Conservation (phyloP, 2,797 vertebrate genomes). For the Sternarchorhynchus goeldii region DNA sequence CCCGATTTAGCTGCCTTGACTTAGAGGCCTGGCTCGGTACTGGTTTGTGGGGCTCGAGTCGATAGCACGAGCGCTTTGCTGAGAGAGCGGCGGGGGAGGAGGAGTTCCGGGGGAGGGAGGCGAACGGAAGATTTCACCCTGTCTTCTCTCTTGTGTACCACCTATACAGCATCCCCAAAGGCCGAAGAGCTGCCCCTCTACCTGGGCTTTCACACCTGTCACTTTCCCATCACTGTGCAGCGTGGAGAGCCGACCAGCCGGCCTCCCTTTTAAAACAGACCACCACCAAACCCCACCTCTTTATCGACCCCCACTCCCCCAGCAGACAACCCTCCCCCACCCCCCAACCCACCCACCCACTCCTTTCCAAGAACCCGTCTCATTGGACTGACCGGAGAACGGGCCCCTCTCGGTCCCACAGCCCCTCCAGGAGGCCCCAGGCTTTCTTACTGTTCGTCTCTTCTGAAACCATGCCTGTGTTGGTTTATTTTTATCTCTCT, state of each 20-base stretch:
- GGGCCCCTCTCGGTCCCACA: slow-evolving; percentile 15
- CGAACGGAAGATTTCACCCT: slow-evolving; percentile 59
- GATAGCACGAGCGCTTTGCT: neutral
- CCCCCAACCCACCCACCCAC: slow-evolving; percentile 46
- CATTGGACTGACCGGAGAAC: slow-evolving; percentile 55
- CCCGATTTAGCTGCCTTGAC: slow-evolving; percentile 1
- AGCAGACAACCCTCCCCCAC: slow-evolving; percentile 44
- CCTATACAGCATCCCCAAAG: slow-evolving; percentile 69
- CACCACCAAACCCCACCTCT: slow-evolving; percentile 33
- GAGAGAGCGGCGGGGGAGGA: slow-evolving; percentile 13
- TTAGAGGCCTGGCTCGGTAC: slow-evolving; percentile 12
- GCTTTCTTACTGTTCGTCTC: slow-evolving; percentile 50
- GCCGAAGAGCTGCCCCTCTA: slow-evolving; percentile 68
- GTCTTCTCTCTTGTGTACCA: slow-evolving; percentile 65
- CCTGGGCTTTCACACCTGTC: slow-evolving; percentile 70
- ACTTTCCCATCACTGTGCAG: slow-evolving; percentile 68
- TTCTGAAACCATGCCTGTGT: slow-evolving; percentile 48
- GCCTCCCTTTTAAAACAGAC: slow-evolving; percentile 65
- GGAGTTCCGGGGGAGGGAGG: slow-evolving; percentile 4
- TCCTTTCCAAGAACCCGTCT: slow-evolving; percentile 49
- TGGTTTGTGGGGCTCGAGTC: slow-evolving; percentile 12
- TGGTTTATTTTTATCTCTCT: slow-evolving; percentile 52
- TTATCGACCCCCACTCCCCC: slow-evolving; percentile 56
- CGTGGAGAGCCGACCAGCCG: slow-evolving; percentile 64
- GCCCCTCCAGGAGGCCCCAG: slow-evolving; percentile 31